A percentile compares a stretch with the other conserved stretches of the same genome.
phyloP scores from a whole-genome alignment of 2,888 invertebrate species.

The Latrodectus hesperus region DNA sequence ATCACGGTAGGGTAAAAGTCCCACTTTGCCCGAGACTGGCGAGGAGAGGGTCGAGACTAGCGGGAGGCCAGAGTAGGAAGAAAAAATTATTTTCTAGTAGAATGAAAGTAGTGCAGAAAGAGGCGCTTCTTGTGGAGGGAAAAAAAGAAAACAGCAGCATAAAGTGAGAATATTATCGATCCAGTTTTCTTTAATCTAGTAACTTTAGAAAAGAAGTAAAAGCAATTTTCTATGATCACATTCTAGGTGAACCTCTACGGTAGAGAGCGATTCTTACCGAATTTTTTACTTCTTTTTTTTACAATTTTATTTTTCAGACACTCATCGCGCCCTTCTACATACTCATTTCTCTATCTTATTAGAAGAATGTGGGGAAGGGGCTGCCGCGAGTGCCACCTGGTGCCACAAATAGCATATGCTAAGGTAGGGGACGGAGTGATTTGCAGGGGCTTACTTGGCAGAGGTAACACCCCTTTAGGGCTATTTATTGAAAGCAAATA shows the following conservation, averaged over 20 bases:
- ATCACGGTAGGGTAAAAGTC: constrained; percentile 45
- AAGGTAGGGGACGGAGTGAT: constrained; percentile 51
- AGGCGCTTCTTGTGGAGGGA: constrained; percentile 15
- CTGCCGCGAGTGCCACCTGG: constrained; percentile 32
- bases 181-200: constrained; percentile 61
- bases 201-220: constrained; percentile 62
- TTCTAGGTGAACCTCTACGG: constrained; percentile 43
- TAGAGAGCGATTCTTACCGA: constrained; percentile 51
- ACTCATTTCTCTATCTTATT: constrained; percentile 61
- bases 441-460: neutral
- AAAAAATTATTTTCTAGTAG: constrained; percentile 22
- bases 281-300: constrained; percentile 1
- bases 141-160: neutral
- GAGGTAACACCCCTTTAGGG: constrained; percentile 49
- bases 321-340: neutral
- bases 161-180: constrained; percentile 65
- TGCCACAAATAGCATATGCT: constrained; percentile 58
- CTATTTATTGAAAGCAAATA: constrained; percentile 67
- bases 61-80: constrained; percentile 8
- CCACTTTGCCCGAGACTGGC: constrained; percentile 16
- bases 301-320: neutral
- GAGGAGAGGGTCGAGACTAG: constrained; percentile 17
- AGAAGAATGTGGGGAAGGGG: constrained; percentile 27
- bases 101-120: constrained; percentile 42
- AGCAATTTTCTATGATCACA: constrained; percentile 68